Evolutionary conservation across 2,888 invertebrate genomes (phyloP).

Genomic region (Lycophotia porphyrea): DNA sequence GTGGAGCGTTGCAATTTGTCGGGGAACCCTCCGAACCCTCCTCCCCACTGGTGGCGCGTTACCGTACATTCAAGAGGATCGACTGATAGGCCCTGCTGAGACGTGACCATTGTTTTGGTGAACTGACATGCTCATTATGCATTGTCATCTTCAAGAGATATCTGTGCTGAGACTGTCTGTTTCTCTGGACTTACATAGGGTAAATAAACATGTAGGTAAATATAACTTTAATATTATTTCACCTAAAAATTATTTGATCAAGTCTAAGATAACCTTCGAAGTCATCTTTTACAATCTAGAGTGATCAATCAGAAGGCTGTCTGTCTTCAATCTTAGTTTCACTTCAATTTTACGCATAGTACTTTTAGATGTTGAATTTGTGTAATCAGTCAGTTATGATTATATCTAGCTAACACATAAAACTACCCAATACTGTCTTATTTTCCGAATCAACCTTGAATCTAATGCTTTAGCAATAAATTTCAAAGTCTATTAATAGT

Average conservation of each 20-base stretch:
- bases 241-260: not conserved
- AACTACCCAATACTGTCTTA: too few relatives aligned
- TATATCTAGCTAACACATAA: rapidly evolving
- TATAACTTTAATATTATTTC: not conserved
- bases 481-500: too few relatives aligned
- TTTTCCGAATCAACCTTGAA: too few relatives aligned
- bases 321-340: constrained; percentile 2
- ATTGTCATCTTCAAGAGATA: constrained; percentile 21
- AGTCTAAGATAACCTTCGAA: not conserved
- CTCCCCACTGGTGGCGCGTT: constrained; percentile 58
- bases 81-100: constrained; percentile 50
- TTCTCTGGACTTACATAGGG: not conserved
- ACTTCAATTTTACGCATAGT: not conserved
- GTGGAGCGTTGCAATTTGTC: constrained; percentile 73
- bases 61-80: constrained; percentile 67
- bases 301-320: not conserved
- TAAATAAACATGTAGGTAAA: not conserved
- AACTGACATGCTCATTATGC: constrained; percentile 38
- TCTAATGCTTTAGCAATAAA: too few relatives aligned
- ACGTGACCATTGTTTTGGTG: constrained; percentile 61
- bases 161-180: not conserved
- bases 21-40: constrained; percentile 54
- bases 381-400: too few relatives aligned
- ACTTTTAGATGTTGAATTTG: not conserved
- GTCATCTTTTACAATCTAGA: not conserved